Conservation (phyloP, 1,140 invertebrate genomes). For the Drosophila nasuta region DNA sequence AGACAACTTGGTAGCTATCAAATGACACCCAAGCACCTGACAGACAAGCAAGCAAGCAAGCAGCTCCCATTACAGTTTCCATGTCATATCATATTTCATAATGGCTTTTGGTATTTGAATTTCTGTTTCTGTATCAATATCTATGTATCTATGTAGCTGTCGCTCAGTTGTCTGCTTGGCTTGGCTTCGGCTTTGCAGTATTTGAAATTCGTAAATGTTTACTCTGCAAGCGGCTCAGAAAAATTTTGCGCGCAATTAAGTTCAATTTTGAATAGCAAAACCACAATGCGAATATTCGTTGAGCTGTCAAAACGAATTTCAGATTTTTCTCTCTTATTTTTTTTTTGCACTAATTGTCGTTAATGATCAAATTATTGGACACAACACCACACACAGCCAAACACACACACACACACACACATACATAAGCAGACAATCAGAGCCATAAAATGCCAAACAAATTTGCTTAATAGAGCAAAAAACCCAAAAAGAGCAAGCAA, state of each 20-base stretch:
- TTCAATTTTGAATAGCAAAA: constrained; percentile 41
- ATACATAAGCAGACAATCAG: constrained; percentile 15
- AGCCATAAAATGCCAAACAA: constrained; percentile 40
- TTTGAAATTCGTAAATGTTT: constrained; percentile 1
- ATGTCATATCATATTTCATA: constrained; percentile 38
- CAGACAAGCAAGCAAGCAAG: constrained; percentile 1
- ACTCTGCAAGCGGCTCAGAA: constrained; percentile 23
- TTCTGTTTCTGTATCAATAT: constrained; percentile 15
- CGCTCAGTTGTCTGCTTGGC: background rate
- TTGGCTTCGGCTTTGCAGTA: no score
- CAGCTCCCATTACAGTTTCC: constrained; percentile 32
- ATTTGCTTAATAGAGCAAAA: constrained; percentile 62
- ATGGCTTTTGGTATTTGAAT: constrained; percentile 6
- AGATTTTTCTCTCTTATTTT: constrained; percentile 4
- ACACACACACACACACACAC: constrained; percentile 5
- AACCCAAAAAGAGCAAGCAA: constrained; percentile 42
- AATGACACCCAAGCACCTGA: constrained; percentile 22
- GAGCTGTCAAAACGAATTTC: constrained; percentile 55
- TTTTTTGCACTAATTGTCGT: constrained; percentile 55
- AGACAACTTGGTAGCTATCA: constrained; percentile 30
- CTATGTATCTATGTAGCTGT: constrained; percentile 15
- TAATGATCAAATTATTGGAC: constrained; percentile 59
- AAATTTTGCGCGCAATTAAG: constrained; percentile 57
- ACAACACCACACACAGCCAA: constrained; percentile 14
- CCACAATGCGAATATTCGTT: constrained; percentile 47